Base-by-base conservation (phyloP, 1,140 invertebrate genomes). In the Zaprionus nigranus region DNA sequence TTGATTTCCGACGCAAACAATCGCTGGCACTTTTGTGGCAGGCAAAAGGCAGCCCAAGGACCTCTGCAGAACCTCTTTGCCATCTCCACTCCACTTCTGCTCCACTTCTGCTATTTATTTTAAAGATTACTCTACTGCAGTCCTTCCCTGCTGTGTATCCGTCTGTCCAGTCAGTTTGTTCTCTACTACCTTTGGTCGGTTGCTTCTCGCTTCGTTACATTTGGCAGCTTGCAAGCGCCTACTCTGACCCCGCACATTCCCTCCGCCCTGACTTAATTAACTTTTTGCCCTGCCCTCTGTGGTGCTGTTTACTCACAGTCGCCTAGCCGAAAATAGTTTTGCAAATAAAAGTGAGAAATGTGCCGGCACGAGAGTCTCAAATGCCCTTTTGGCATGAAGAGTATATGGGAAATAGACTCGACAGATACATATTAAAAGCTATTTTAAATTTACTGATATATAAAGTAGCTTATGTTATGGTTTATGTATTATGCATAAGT, bases 221-320 rank as follows among this genome's bases (percentile, higher is more conserved):
- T 83, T 79, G 49, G 56, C 61, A 43, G 38, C 38, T 43, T 57
- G 46, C 46, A n/a, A 20, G 54, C 53, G 34, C 59, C 60, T 59
- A 28, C 17, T 13, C 17, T 13, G 24, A 38, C 17, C 53, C 26
- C 20, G 13, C 40, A 24, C 1, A 34, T n/a, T n/a, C 26, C 40
- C 26, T 54, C 69, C 9, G 43, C 60, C 65, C 65, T 51, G 69
- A 71, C 75, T 85, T 88, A 88, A 88, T 90, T 88, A 90, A 90
- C 81, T 88, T 88, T 88, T 69, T 61, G 62, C 40, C 43, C 38
- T 38, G 54, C 65, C 66, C 63, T 81, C 20, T 54, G 64, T 78
- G 63, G 59, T 66, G 72, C 77, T 80, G 59, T 67, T 88, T 78
- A 62, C 66, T 64, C 36, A 54, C 54, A 46, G 38, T 36, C 38